Evolutionary conservation across 1,140 invertebrate genomes (phyloP).

Genomic region (Caenorhabditis inopinata): DNA sequence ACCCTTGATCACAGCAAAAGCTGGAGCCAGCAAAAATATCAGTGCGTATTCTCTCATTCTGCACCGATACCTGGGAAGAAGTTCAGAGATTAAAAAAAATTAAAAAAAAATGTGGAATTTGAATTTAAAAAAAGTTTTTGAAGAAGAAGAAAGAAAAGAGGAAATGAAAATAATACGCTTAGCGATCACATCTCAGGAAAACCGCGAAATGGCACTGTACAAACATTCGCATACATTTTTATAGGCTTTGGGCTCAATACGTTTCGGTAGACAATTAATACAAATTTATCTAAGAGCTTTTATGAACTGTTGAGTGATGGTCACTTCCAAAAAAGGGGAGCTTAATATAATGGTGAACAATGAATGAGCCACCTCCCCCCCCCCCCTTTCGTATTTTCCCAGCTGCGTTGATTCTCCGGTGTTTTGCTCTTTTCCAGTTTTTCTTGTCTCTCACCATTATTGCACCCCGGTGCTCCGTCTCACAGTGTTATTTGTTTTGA

Average conservation of each 20-base stretch:
- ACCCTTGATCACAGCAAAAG: not conserved
- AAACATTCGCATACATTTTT: not conserved
- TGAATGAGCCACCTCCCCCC: not conserved
- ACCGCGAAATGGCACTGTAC: not conserved
- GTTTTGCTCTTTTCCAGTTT: slow-evolving; percentile 31
- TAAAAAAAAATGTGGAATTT: not conserved
- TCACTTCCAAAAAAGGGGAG: not conserved
- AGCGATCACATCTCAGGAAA: not conserved
- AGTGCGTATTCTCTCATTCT: not conserved
- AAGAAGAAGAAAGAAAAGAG: not conserved
- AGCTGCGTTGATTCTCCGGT: slow-evolving; percentile 33
- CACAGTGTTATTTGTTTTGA: slow-evolving; percentile 6
- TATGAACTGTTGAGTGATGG: not conserved
- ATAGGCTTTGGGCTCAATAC: too few relatives aligned
- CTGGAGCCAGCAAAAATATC: not conserved
- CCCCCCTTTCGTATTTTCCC: too few relatives aligned
- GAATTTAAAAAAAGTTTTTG: not conserved
- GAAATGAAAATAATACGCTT: not conserved
- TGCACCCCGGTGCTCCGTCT: not conserved
- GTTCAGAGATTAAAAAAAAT: not conserved
- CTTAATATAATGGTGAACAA: slow-evolving; percentile 27
- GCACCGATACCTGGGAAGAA: not conserved
- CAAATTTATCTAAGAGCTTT: too few relatives aligned
- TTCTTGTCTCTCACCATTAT: slow-evolving; percentile 20
- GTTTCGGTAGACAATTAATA: too few relatives aligned